These are phyloP conservation scores for Antechinus stuartii DNA, from an alignment of 2,113 vertebrate genomes.

Conservation along the genomic window DNA sequence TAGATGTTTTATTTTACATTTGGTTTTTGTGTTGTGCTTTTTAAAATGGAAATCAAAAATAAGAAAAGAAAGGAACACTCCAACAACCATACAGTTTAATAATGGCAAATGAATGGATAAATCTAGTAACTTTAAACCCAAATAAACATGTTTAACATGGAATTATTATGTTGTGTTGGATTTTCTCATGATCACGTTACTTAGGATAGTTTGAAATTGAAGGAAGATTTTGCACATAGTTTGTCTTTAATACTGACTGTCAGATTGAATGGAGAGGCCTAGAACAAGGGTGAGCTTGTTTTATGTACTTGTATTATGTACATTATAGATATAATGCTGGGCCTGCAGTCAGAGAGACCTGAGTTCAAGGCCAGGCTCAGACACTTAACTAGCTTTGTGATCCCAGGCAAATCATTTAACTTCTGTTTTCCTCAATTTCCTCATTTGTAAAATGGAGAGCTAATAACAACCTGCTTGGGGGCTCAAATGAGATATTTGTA, in stretches of 20 bases:
- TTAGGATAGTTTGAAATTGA: neutral
- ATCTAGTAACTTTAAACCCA: neutral
- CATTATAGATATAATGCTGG: neutral
- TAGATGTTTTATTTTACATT: constrained; percentile 66
- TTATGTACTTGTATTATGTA: neutral
- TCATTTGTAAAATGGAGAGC: neutral
- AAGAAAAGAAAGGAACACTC: constrained; percentile 38
- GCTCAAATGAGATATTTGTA: neutral
- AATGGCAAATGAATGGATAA: constrained; percentile 40
- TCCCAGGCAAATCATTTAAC: neutral
- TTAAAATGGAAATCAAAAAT: constrained; percentile 64
- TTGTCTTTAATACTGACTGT: neutral
- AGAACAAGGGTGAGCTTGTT: constrained; percentile 7
- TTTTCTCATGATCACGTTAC: neutral
- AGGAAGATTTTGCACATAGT: neutral
- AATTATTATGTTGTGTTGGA: neutral
- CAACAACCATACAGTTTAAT: constrained; percentile 63
- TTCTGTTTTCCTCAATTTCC: neutral
- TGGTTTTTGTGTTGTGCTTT: constrained; percentile 56
- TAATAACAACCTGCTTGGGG: neutral
- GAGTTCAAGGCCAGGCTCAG: neutral
- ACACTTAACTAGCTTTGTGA: neutral
- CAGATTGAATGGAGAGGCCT: neutral
- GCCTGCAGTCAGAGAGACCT: neutral
- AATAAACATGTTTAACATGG: constrained; percentile 14